Evolutionary conservation across 2,888 invertebrate species (phyloP).

Genomic region (Melipona bicolor): DNA sequence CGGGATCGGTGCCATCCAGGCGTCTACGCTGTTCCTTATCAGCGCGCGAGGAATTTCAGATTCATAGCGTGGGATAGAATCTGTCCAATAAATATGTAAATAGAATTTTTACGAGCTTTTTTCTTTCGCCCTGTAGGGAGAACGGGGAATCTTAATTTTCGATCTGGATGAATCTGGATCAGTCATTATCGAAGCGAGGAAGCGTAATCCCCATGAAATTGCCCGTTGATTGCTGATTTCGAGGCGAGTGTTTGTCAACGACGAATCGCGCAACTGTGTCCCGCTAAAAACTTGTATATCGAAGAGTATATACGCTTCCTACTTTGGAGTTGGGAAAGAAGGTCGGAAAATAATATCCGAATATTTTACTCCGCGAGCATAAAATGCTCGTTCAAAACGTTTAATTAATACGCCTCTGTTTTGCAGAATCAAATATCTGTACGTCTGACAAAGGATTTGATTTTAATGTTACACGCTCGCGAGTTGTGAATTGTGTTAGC

Average conservation of each 20-base stretch:
- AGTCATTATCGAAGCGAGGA: neutral
- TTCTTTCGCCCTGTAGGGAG: neutral
- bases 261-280: neutral
- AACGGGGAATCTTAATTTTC: neutral
- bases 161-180: neutral
- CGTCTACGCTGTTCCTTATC: neutral
- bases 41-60: neutral
- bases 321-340: neutral
- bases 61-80: neutral
- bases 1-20: no score
- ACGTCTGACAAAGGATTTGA: neutral
- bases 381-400: neutral
- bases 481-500: neutral
- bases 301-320: neutral
- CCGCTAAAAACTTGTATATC: neutral
- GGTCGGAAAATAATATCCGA: neutral
- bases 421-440: neutral
- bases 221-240: neutral
- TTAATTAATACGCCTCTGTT: neutral
- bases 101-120: slow-evolving; percentile 13
- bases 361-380: neutral
- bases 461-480: neutral
- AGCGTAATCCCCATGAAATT: neutral
- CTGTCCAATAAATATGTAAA: slow-evolving; percentile 25
- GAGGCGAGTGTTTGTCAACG: neutral